phyloP scores from a whole-genome alignment of 2,113 vertebrate species.

The Colius striatus region DNA sequence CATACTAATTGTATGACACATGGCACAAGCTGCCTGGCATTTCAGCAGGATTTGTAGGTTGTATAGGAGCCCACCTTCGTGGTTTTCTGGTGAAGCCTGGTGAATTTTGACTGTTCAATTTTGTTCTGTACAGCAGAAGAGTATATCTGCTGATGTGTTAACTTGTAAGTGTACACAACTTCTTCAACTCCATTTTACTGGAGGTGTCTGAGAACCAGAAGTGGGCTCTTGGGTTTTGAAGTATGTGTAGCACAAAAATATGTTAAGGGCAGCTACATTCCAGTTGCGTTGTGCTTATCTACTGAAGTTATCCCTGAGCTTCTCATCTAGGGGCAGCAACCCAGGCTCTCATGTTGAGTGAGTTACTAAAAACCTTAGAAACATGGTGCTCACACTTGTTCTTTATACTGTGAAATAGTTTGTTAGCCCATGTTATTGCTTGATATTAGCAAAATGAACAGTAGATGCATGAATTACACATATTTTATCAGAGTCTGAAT shows the following conservation, averaged over 20 bases:
- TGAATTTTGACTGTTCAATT: background rate
- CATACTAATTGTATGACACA: too few species aligned
- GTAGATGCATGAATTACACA: background rate
- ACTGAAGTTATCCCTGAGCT: background rate
- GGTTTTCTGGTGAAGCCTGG: background rate
- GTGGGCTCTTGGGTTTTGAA: background rate
- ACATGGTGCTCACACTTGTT: background rate
- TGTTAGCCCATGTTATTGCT: background rate
- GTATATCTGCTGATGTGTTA: background rate
- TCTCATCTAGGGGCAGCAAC: background rate
- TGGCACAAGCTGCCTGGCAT: background rate
- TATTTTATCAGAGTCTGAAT: background rate
- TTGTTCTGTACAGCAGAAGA: background rate
- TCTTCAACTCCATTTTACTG: background rate
- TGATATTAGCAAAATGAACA: background rate
- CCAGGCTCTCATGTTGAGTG: rapidly evolving
- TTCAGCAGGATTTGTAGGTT: background rate
- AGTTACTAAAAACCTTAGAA: background rate
- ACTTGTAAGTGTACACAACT: background rate
- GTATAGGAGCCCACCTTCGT: background rate
- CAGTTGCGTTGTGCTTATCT: background rate
- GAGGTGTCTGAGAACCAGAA: background rate
- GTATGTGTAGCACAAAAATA: background rate
- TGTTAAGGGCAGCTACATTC: background rate
- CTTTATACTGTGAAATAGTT: background rate